These are phyloP conservation scores for Nesospiza acunhae DNA, from an alignment of 2,113 vertebrate species.

Conservation along the genomic window DNA sequence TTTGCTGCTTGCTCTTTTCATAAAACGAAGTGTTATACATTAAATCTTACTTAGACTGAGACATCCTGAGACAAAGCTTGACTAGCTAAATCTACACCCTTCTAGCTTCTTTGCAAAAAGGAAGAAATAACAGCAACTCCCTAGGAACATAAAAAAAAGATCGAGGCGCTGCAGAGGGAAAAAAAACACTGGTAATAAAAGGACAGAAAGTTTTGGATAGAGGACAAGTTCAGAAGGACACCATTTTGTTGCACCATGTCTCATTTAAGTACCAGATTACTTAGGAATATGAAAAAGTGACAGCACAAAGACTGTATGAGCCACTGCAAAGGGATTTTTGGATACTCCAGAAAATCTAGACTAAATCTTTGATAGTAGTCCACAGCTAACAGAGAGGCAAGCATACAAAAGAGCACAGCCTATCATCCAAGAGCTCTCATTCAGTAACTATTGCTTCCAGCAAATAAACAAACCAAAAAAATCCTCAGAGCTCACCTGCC, in stretches of 20 bases:
- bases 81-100: not conserved
- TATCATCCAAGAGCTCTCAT: not conserved
- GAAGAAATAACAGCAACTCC: not conserved
- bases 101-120: not conserved
- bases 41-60: not conserved
- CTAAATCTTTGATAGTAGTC: not conserved
- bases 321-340: not conserved
- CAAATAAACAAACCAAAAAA: not conserved
- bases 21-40: not conserved
- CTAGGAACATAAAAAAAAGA: not conserved
- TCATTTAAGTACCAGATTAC: not conserved
- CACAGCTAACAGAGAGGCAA: not conserved
- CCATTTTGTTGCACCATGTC: not conserved
- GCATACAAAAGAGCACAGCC: not conserved
- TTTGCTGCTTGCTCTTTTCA: not conserved
- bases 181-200: not conserved
- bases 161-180: not conserved
- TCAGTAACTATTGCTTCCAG: not conserved
- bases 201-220: not conserved
- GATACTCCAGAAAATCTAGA: not conserved
- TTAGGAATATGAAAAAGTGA: not conserved
- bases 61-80: not conserved
- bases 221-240: not conserved
- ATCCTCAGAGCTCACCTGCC: not conserved
- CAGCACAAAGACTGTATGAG: not conserved